phyloP scores from a whole-genome alignment of 1,140 invertebrate species.

The Brachionus manjavacas region DNA sequence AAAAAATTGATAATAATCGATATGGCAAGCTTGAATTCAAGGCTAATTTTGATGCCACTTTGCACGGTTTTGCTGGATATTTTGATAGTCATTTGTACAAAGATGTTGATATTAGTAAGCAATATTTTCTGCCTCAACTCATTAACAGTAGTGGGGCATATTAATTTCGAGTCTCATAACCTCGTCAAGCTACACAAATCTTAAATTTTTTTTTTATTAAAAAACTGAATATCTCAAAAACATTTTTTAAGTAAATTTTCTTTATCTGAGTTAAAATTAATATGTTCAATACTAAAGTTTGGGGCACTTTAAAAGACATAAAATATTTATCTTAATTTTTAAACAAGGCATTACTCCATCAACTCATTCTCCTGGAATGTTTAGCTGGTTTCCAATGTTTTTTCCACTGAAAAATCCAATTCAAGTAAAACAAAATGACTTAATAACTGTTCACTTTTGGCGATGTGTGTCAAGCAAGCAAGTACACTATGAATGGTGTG shows the following conservation, averaged over 20 bases:
- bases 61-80: conserved; percentile 91
- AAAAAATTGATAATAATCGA: conserved; percentile 23
- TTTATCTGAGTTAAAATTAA: too few species aligned
- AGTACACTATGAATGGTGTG: conserved; percentile 94
- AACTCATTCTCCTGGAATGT: conserved; percentile 81
- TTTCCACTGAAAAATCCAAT: conserved; percentile 83
- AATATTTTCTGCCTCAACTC: background rate
- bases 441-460: conserved; percentile 80
- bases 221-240: too few species aligned
- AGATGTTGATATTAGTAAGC: conserved; percentile 71
- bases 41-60: conserved; percentile 64
- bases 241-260: too few species aligned
- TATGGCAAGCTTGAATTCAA: background rate
- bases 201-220: too few species aligned
- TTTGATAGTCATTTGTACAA: conserved; percentile 82
- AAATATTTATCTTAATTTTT: conserved; percentile 14
- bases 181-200: too few species aligned
- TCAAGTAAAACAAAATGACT: conserved; percentile 65
- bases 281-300: too few species aligned
- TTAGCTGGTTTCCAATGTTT: conserved; percentile 93
- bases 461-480: conserved; percentile 67
- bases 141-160: too few species aligned
- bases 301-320: background rate
- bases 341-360: conserved; percentile 69
- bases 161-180: too few species aligned